phyloP scores from a whole-genome alignment of 2,113 vertebrate genomes.

The Erpornis zantholeuca region DNA sequence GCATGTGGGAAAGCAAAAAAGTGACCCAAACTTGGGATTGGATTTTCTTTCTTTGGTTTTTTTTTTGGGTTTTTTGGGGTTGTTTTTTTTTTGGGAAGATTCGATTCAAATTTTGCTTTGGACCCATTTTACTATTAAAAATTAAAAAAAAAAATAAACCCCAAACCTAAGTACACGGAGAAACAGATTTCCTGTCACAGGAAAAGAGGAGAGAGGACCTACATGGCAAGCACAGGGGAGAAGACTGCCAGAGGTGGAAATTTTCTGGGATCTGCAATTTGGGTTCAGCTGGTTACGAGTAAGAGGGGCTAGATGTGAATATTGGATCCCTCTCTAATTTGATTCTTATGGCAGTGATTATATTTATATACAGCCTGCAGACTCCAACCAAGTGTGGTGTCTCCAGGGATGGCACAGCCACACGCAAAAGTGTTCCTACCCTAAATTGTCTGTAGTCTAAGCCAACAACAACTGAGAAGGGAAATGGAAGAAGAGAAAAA shows the following conservation, averaged over 20 bases:
- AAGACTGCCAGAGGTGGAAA: constrained; percentile 58
- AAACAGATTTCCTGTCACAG: constrained; percentile 48
- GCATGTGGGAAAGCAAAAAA: constrained; percentile 47
- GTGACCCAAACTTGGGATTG: background rate
- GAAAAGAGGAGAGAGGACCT: constrained; percentile 34
- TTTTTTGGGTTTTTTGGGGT: background rate
- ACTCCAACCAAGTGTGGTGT: constrained; percentile 55
- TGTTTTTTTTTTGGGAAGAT: background rate
- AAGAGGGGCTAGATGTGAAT: constrained; percentile 40
- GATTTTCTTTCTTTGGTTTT: background rate
- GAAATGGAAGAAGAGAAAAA: constrained; percentile 54
- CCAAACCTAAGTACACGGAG: constrained; percentile 5
- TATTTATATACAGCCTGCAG: constrained; percentile 59
- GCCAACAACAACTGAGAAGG: constrained; percentile 60
- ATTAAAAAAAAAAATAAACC: background rate
- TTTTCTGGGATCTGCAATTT: constrained; percentile 46
- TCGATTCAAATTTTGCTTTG: constrained; percentile 35
- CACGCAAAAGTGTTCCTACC: constrained; percentile 50
- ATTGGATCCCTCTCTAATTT: constrained; percentile 55
- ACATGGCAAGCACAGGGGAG: background rate
- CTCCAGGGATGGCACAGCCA: constrained; percentile 59
- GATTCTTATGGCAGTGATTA: constrained; percentile 62
- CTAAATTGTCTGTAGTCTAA: constrained; percentile 50
- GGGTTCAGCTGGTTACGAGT: constrained; percentile 36
- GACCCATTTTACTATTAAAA: constrained; percentile 22